These are phyloP conservation scores for Scrobipalpa atriplicella DNA, from an alignment of 2,888 invertebrate species.

Conservation along the genomic window DNA sequence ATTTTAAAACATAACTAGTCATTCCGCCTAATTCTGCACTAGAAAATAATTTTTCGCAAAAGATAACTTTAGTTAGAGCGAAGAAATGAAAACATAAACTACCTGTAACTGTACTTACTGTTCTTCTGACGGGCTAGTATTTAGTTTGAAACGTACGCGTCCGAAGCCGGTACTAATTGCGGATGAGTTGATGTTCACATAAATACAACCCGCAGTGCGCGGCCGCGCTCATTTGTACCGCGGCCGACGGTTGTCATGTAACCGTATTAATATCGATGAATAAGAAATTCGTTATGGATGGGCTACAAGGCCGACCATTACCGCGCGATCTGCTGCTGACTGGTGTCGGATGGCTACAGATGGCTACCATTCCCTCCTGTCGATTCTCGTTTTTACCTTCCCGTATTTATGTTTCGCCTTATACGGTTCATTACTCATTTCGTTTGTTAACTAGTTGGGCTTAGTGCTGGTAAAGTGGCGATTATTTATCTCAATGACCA, in stretches of 20 bases:
- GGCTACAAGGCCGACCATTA: slow-evolving; percentile 77
- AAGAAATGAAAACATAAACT: background rate
- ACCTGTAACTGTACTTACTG: background rate
- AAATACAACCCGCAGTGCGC: slow-evolving; percentile 76
- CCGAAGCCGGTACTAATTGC: slow-evolving; percentile 69
- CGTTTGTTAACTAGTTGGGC: slow-evolving; percentile 39
- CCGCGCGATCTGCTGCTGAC: slow-evolving; percentile 60
- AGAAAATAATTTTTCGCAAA: no score
- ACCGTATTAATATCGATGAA: slow-evolving; percentile 80
- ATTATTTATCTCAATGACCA: slow-evolving; percentile 44
- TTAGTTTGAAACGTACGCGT: background rate
- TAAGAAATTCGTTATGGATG: slow-evolving; percentile 82
- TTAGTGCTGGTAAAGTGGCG: slow-evolving; percentile 40
- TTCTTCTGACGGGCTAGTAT: background rate
- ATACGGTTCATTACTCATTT: slow-evolving; percentile 58
- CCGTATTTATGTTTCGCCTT: slow-evolving; percentile 64
- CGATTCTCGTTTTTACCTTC: slow-evolving; percentile 67
- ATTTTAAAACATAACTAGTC: no score
- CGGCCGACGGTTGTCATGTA: slow-evolving; percentile 78
- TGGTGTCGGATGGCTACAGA: slow-evolving; percentile 61
- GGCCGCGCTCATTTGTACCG: slow-evolving; percentile 75
- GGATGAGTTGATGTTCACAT: slow-evolving; percentile 75
- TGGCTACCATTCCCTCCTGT: slow-evolving; percentile 69
- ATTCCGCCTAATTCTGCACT: no score
- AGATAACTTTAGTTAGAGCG: no score